Conservation (phyloP, 1,140 invertebrate genomes). For the Leptopilina boulardi region DNA sequence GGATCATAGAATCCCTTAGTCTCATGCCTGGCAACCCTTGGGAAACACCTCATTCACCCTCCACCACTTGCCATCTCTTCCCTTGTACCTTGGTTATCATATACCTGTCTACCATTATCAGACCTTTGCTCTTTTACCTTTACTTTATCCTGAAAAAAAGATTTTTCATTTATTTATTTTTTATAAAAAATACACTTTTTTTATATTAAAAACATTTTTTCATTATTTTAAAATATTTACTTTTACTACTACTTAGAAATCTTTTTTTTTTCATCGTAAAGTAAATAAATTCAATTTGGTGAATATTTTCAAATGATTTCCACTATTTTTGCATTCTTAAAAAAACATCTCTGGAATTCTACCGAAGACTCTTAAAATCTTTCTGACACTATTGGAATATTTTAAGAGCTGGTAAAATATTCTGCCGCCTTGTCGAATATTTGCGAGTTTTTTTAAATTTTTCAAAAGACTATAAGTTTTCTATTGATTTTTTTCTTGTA, state of each 20-base stretch:
- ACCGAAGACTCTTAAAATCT: background rate
- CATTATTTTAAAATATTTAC: too few species aligned
- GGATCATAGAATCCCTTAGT: slow-evolving; percentile 25
- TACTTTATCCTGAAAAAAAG: background rate
- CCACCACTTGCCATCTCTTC: too few species aligned
- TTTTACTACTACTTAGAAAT: too few species aligned
- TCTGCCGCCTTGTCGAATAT: background rate
- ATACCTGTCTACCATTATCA: slow-evolving; percentile 20
- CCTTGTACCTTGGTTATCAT: background rate
- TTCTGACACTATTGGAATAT: background rate
- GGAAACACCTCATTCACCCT: background rate
- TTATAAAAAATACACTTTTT: too few species aligned
- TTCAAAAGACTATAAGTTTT: too few species aligned
- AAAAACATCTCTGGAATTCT: background rate
- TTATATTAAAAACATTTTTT: too few species aligned
- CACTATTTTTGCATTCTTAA: background rate
- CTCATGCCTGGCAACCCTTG: slow-evolving; percentile 7
- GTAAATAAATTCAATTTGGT: too few species aligned
- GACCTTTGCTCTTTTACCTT: slow-evolving; percentile 1
- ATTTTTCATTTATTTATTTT: background rate
- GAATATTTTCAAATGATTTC: too few species aligned
- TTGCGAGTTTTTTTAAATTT: background rate
- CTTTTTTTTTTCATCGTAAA: too few species aligned
- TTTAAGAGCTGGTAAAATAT: background rate
- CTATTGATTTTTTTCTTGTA: too few species aligned